Evolutionary conservation across 2,888 invertebrate species (phyloP).

Genomic region (Lepidocyrtinus sp.): DNA sequence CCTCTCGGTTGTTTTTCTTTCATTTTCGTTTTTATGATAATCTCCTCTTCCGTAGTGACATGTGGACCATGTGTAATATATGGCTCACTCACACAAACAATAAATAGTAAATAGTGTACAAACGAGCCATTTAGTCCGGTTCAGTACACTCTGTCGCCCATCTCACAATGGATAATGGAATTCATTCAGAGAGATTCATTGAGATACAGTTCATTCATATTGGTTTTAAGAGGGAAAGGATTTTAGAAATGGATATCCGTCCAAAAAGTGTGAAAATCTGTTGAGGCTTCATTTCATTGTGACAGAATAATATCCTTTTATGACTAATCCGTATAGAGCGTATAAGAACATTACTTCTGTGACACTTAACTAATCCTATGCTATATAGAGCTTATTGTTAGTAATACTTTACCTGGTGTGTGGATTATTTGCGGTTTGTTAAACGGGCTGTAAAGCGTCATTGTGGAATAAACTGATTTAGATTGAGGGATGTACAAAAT

Average conservation of each 20-base stretch:
- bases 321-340: not conserved
- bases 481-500: not conserved
- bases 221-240: conserved; percentile 6
- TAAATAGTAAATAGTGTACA: not conserved
- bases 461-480: conserved; percentile 14
- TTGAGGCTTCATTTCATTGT: not conserved
- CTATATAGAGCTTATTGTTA: no score
- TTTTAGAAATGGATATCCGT: not conserved
- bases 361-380: not conserved
- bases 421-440: conserved; percentile 13
- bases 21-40: conserved; percentile 9
- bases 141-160: conserved; percentile 18
- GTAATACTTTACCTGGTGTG: not conserved
- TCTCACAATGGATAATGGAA: not conserved
- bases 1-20: not conserved
- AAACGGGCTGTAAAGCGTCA: not conserved
- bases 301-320: not conserved
- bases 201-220: not conserved
- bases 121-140: conserved; percentile 10
- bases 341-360: not conserved
- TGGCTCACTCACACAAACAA: not conserved
- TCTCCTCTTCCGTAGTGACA: no score
- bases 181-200: no score
- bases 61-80: not conserved
- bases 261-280: conserved; percentile 9